phyloP scores from a whole-genome alignment of 2,797 vertebrate genomes.

The Falco novaeseelandiae region DNA sequence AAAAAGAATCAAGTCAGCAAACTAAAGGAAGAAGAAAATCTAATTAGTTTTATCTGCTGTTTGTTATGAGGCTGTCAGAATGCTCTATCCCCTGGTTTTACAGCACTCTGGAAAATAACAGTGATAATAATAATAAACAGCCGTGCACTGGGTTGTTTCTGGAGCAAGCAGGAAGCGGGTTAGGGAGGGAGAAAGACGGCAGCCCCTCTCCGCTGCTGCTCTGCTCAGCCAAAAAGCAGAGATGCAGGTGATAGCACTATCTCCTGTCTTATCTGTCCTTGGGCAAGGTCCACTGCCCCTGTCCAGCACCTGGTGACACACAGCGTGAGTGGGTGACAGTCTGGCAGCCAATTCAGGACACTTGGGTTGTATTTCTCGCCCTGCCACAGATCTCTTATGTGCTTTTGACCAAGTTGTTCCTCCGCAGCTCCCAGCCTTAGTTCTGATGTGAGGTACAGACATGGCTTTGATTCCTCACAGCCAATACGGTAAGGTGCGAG shows the following conservation, averaged over 20 bases:
- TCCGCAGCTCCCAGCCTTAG: not conserved
- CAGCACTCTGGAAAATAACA: constrained; percentile 62
- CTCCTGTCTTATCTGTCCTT: constrained; percentile 4
- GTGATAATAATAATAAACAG: constrained; percentile 65
- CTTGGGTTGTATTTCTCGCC: not conserved
- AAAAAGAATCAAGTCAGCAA: constrained; percentile 68
- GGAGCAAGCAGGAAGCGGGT: constrained; percentile 19
- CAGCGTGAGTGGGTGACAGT: not conserved
- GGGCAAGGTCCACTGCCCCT: not conserved
- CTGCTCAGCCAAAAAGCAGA: not conserved
- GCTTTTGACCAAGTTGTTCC: not conserved
- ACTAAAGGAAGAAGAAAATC: constrained; percentile 22
- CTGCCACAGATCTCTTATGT: not conserved
- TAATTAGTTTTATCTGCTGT: constrained; percentile 43
- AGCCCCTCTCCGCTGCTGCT: not conserved
- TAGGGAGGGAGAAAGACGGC: not conserved
- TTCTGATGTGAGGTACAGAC: not conserved
- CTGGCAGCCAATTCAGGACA: not conserved
- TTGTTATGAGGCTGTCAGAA: constrained; percentile 7
- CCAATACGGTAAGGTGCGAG: not conserved
- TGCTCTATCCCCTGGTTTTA: constrained; percentile 29
- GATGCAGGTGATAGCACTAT: not conserved
- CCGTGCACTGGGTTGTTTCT: not conserved
- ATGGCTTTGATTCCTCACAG: not conserved
- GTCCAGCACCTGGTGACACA: not conserved